Base-by-base conservation (phyloP, 2,888 invertebrate species). In the Thumatha senex region DNA sequence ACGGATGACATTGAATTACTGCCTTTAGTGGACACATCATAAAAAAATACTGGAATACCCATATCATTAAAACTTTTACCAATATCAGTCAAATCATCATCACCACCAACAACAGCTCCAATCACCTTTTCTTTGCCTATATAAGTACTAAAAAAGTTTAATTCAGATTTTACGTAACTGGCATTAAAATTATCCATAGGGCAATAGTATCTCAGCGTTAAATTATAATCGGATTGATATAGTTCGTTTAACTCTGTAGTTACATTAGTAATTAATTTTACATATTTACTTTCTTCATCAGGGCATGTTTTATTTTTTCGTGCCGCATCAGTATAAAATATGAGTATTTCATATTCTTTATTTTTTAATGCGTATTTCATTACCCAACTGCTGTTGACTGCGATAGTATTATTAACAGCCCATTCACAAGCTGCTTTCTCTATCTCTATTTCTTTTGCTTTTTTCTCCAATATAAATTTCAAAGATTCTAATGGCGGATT, bases 31-130 rank as follows among this genome's bases (percentile, higher is more conserved):
- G 15, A 11, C 10, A 38, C 36, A 2, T 48, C 45, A 18, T 33
- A 48, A 5, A 48, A 45, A 7, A 53, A 24, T 9, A 53, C 33
- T 15, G 52, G 52, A 18, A 53, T 0, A 14, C 18, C n/a, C 7
- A 18, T 10, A 15, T 38, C 13, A 30, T 48, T 48, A 2, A 53
- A 5, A 7, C n/a, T 9, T 24, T n/a, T 43, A 2, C 33, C 38
- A 12, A 38, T 29, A 7, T 38, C 40, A 11, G 40, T 41, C 10
- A 29, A 29, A 14, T 34, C 38, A 12, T 41, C 11, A 9, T 41
- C 31, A 14, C 41, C 15, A 38, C 48, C 48, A 10, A 53, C 52
- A 8, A 53, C 29, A 10, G 41, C 48, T 10, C 52, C 52, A n/a
- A 53, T 45, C 1, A 53, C n/a, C 14, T 12, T 13, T 44, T 52